Percentiles rank a stretch among this genome's conserved stretches.
These are phyloP conservation scores for Drosophila anomalipes DNA, from an alignment of 2,888 invertebrate genomes.

Conservation along the genomic window DNA sequence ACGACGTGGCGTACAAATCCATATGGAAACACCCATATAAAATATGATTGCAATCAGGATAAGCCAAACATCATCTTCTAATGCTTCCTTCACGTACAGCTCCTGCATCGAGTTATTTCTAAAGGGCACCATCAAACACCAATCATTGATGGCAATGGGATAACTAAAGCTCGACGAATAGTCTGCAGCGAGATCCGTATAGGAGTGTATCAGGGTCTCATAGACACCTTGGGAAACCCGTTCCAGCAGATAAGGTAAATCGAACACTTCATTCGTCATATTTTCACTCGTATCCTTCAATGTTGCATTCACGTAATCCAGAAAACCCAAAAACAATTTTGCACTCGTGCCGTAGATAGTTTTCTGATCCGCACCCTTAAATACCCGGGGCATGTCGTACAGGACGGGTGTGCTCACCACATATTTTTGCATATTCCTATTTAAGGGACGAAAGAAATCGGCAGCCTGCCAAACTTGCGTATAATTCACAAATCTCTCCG, in stretches of 20 bases:
- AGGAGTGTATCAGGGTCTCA: slow-evolving; percentile 79
- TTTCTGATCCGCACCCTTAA: slow-evolving; percentile 50
- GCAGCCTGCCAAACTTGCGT: slow-evolving; percentile 58
- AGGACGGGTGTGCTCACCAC: slow-evolving; percentile 63
- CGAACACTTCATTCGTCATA: slow-evolving; percentile 22
- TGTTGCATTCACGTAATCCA: slow-evolving; percentile 73
- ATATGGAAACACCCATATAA: slow-evolving; percentile 67
- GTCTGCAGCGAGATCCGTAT: slow-evolving; percentile 55
- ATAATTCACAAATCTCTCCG: slow-evolving; percentile 55
- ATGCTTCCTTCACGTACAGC: slow-evolving; percentile 62
- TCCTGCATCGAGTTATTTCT: slow-evolving; percentile 68
- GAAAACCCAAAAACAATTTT: slow-evolving; percentile 67
- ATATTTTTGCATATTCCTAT: slow-evolving; percentile 69
- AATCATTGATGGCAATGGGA: slow-evolving; percentile 80
- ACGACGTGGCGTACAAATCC: slow-evolving; percentile 69
- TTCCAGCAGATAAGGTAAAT: slow-evolving; percentile 48
- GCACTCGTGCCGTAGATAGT: slow-evolving; percentile 70
- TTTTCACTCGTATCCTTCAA: slow-evolving; percentile 55
- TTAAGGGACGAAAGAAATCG: slow-evolving; percentile 59
- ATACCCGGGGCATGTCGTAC: slow-evolving; percentile 78
- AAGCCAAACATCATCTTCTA: slow-evolving; percentile 67
- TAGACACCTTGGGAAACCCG: slow-evolving; percentile 60
- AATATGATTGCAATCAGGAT: slow-evolving; percentile 49
- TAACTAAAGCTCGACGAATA: slow-evolving; percentile 67
- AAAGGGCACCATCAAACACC: slow-evolving; percentile 81